Evolutionary conservation across 2,797 vertebrate genomes (phyloP), one percentile per base, ranked within the genome.

Genomic region (Muraenolepis orangiensis): DNA sequence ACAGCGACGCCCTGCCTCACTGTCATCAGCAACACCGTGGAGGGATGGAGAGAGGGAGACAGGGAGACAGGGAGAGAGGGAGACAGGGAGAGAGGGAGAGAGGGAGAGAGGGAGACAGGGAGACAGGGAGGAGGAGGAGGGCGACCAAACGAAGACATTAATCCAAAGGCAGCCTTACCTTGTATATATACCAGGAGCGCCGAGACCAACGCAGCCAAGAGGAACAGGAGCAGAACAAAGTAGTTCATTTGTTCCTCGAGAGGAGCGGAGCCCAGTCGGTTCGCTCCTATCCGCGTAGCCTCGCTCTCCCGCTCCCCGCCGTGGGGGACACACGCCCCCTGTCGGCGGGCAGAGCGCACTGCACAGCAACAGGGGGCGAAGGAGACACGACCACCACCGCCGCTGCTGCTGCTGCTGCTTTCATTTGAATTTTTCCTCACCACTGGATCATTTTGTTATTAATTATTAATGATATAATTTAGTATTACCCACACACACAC

Each of bases 271-370:
- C 74, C 79, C 8, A 34, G 32, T 3, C 84, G 86, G 90, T 86
- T 81, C 77, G 78, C 78, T 84, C 81, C 86, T 84, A n/a, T n/a
- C n/a, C 68, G 76, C 81, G 77, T 85, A 82, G 23, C 57, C 57
- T 64, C 57, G n/a, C 57, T n/a, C n/a, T 75, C 30, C 79, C 74
- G 78, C 83, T 86, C 79, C 79, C 79, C 87, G 87, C 87, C 81
- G 90, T 85, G 91, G 91, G 86, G 93, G 89, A 90, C 95, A 94
- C 94, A 94, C 95, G 95, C 96, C 96, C 94, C 95, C 95, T 93
- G 91, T 93, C 83, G 92, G 94, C 92, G 92, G 89, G 75, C 79
- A 87, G 82, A 78, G 82, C 81, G 38, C 87, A 89, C 85, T 88
- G 92, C 90, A 89, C 88, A 93, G 91, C 86, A 86, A 91, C 87